phyloP scores from a whole-genome alignment of 2,888 invertebrate species.

The Artemia sinica region DNA sequence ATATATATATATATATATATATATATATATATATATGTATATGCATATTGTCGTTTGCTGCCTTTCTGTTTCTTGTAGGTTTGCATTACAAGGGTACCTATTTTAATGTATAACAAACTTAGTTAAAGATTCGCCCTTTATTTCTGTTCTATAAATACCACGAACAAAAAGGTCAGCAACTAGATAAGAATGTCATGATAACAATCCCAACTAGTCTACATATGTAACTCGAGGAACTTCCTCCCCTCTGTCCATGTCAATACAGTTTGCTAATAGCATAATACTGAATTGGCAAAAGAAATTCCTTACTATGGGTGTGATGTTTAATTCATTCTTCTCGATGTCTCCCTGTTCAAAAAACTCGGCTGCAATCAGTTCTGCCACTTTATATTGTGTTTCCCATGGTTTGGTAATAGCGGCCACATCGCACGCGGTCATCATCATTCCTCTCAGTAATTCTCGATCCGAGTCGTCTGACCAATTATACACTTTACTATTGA shows the following conservation, averaged over 20 bases:
- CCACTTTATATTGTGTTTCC: slow-evolving; percentile 67
- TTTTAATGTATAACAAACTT: too few species aligned
- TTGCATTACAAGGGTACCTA: too few species aligned
- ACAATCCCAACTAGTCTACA: neutral
- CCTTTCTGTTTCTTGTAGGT: too few species aligned
- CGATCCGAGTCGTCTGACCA: slow-evolving; percentile 59
- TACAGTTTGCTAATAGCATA: neutral
- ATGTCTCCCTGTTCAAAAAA: slow-evolving; percentile 37
- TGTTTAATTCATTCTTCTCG: slow-evolving; percentile 32
- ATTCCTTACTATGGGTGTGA: slow-evolving; percentile 34
- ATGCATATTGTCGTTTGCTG: too few species aligned
- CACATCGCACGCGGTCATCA: slow-evolving; percentile 87
- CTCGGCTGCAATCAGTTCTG: slow-evolving; percentile 35
- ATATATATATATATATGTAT: too few species aligned
- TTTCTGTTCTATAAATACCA: too few species aligned
- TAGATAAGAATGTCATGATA: neutral
- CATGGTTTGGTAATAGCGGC: slow-evolving; percentile 88
- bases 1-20: too few species aligned
- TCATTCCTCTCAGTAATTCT: slow-evolving; percentile 67
- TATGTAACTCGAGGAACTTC: neutral
- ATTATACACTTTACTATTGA: slow-evolving; percentile 39
- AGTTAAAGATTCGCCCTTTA: too few species aligned
- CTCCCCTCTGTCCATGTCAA: neutral
- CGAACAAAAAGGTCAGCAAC: neutral
- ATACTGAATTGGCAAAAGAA: neutral